These are phyloP conservation scores for Archegozetes longisetosus DNA, from an alignment of 1,140 invertebrate genomes.

Conservation along the genomic window DNA sequence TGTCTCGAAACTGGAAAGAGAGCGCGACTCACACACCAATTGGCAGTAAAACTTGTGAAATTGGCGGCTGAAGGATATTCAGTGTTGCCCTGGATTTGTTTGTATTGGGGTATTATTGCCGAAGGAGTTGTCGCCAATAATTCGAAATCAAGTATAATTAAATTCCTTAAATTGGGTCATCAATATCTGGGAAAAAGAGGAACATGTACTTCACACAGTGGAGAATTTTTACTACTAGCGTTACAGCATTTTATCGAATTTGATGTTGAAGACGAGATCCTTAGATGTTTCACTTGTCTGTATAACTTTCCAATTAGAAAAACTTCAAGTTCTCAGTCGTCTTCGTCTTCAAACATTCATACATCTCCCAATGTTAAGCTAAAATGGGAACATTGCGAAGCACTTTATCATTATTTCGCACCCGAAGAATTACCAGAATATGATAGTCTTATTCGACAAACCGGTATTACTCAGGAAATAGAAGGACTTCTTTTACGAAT, in stretches of 20 bases:
- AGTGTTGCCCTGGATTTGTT: conserved; percentile 10
- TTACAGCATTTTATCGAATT: conserved; percentile 1
- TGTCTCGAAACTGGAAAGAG: conserved; percentile 7
- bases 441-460: conserved; percentile 38
- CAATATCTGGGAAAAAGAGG: conserved; percentile 8
- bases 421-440: conserved; percentile 63
- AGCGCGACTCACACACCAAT: background rate
- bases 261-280: conserved; percentile 10
- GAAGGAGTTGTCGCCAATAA: background rate
- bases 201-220: conserved; percentile 10
- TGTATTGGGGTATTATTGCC: background rate
- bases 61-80: background rate
- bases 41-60: conserved; percentile 9
- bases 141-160: background rate
- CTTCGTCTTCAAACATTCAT: background rate
- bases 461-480: conserved; percentile 22
- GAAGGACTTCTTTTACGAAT: conserved; percentile 60
- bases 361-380: conserved; percentile 29
- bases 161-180: conserved; percentile 9
- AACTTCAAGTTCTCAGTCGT: background rate
- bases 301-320: conserved; percentile 11
- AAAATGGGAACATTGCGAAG: conserved; percentile 55
- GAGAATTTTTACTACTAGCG: conserved; percentile 12
- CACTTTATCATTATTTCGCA: conserved; percentile 66
- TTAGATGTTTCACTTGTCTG: conserved; percentile 14